Conservation (phyloP, 1,140 invertebrate species). For the Eurytemora carolleeae region DNA sequence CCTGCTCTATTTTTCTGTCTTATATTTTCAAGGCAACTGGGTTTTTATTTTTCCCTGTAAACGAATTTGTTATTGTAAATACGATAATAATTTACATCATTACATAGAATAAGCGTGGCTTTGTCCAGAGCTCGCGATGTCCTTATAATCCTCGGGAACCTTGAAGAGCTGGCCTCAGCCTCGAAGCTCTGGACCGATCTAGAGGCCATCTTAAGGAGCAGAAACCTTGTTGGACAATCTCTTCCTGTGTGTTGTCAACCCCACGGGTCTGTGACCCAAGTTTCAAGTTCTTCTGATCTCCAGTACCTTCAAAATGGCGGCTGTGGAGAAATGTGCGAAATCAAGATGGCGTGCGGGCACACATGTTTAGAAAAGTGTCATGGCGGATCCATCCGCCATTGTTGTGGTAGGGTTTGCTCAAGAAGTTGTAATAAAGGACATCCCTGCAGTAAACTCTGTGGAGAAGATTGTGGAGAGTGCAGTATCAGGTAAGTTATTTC, state of each 20-base stretch:
- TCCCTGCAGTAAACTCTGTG: neutral
- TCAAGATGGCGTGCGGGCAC: neutral
- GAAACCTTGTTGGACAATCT: no score
- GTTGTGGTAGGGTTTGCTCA: neutral
- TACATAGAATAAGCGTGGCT: neutral
- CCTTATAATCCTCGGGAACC: neutral
- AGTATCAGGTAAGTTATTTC: neutral
- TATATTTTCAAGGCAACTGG: no score
- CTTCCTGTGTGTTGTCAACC: no score
- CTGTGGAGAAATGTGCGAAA: neutral
- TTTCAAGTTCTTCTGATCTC: no score
- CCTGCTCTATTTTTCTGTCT: no score
- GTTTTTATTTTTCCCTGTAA: no score
- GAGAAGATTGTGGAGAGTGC: neutral
- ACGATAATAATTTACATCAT: no score
- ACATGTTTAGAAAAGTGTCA: neutral
- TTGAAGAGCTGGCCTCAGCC: neutral
- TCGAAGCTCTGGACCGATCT: neutral
- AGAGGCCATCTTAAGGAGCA: no score
- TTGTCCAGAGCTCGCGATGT: neutral
- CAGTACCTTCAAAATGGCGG: no score
- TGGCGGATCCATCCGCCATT: neutral
- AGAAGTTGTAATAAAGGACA: neutral
- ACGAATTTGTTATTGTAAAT: no score
- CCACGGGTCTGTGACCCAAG: no score